A percentile compares a stretch with the other conserved stretches of the same genome.
phyloP scores from a whole-genome alignment of 1,140 invertebrate species.

The Eciton burchellii region DNA sequence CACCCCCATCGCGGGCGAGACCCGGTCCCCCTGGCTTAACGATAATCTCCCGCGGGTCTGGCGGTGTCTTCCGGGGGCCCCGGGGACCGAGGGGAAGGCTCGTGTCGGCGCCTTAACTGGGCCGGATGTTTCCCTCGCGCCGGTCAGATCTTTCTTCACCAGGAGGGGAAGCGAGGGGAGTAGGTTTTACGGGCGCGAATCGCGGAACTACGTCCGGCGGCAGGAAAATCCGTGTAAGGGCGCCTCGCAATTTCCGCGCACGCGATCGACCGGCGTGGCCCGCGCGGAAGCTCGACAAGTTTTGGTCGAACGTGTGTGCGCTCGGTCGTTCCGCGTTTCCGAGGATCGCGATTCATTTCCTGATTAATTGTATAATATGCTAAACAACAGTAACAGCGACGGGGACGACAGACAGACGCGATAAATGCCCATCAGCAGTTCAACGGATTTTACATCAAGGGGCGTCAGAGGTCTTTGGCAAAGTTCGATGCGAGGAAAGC shows the following conservation, averaged over 20 bases:
- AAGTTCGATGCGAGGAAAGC: too few species aligned
- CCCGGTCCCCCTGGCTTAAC: constrained; percentile 47
- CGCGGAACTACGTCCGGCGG: constrained; percentile 38
- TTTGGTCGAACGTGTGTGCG: not conserved
- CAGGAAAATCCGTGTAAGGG: constrained; percentile 49
- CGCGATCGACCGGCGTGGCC: constrained; percentile 37
- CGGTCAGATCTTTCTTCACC: constrained; percentile 5
- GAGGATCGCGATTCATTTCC: not conserved
- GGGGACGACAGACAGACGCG: too few species aligned
- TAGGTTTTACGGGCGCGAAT: constrained; percentile 17
- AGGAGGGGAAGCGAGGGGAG: not conserved
- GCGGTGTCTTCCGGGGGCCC: not conserved
- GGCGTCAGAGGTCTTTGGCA: too few species aligned
- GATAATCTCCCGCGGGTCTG: constrained; percentile 25
- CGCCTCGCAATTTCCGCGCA: constrained; percentile 53
- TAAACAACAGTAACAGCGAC: too few species aligned
- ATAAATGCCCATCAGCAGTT: too few species aligned
- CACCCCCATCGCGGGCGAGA: constrained; percentile 2
- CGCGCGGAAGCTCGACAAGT: constrained; percentile 9
- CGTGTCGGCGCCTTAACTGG: not conserved
- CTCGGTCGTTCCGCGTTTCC: not conserved
- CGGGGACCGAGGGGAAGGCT: not conserved
- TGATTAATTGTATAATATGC: constrained; percentile 40
- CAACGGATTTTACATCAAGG: too few species aligned
- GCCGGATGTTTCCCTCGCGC: constrained; percentile 27